Evolutionary conservation across 37 sponge, comb jelly and placozoan genomes (phyloP).

Genomic region (Crambe crambe): DNA sequence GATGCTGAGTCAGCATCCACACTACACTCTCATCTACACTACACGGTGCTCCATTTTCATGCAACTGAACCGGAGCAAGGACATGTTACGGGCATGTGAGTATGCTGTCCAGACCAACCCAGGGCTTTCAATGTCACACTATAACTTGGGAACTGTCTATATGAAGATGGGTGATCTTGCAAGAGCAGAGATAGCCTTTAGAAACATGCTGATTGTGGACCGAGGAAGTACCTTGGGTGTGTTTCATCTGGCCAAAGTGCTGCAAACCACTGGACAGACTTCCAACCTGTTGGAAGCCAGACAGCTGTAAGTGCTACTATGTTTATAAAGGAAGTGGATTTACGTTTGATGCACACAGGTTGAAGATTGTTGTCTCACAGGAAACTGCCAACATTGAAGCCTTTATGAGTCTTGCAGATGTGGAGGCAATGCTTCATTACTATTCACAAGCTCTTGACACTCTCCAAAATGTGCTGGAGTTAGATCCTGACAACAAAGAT

Average conservation of each 20-base stretch:
- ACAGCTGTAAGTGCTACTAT: slow-evolving; percentile 27
- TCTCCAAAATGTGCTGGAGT: slow-evolving; percentile 30
- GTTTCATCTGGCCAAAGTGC: slow-evolving; percentile 20
- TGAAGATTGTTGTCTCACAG: not conserved
- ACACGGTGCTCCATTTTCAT: slow-evolving; percentile 49
- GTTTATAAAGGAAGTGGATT: too few relatives aligned
- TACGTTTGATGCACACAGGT: too few relatives aligned
- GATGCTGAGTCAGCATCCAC: not conserved
- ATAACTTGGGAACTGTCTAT: slow-evolving; percentile 52
- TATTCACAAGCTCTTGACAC: slow-evolving; percentile 12
- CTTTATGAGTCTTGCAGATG: slow-evolving; percentile 44
- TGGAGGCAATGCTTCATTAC: slow-evolving; percentile 35
- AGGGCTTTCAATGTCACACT: slow-evolving; percentile 30
- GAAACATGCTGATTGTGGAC: slow-evolving; percentile 18
- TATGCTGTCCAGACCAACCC: slow-evolving; percentile 24
- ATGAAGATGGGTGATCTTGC: slow-evolving; percentile 21
- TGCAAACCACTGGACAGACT: not conserved
- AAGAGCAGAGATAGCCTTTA: slow-evolving; percentile 30
- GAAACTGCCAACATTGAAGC: slow-evolving; percentile 27
- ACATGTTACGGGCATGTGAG: slow-evolving; percentile 25
- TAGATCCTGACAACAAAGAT: slow-evolving; percentile 37
- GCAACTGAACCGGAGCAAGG: slow-evolving; percentile 40
- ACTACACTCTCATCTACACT: not conserved
- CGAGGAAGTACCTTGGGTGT: not conserved
- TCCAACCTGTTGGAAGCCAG: slow-evolving; percentile 21